Base-by-base conservation (phyloP, 1,140 invertebrate genomes). In the Temnothorax curvispinosus region DNA sequence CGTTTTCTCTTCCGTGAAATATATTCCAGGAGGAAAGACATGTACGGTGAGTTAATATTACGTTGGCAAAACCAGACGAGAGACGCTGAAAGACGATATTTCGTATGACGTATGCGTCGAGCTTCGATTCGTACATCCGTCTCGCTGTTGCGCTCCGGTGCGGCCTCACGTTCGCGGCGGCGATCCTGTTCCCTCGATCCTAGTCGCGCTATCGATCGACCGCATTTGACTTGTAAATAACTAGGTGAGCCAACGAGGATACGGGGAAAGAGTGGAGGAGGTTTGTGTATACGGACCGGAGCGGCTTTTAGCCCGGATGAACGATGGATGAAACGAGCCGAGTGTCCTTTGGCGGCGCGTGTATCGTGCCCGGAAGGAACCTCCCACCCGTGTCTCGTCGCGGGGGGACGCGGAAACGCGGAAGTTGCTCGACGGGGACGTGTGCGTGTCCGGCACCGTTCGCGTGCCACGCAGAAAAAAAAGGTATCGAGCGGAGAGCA, bases 201-300 rank as follows among this genome's bases (percentile, higher is more conserved):
- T 56, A 60, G 38, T 69, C 75, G 54, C 41, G 54, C 0, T 32
- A 88, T 87, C 89, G 90, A 91, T 91, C 89, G 87, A 38, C 54
- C 74, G 44, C 80, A 91, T 91, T 91, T 90, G 87, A 91, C 89
- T 91, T 91, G 90, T 90, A 91, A 91, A 91, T 91, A 89, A 82
- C 87, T 38, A 6, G 52, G 52, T 54, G 32, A 71, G 21, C 38
- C 62, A 85, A 89, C 87, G 47, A 89, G 89, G 69, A 82, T 85
- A 90, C 80, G 76, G 81, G 85, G 78, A 89, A 81, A 89, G 87
- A 85, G 27, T 27, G 27, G 75, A 88, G 86, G 80, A 76, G 3
- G 89, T 77, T 91, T 91, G 86, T 91, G 86, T 72, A 44, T 88
- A 71, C 67, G 27, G 62, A 5, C 50, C 15, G 38, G 41, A 56